phyloP scores from a whole-genome alignment of 2,113 vertebrate species.

The Mesocricetus auratus region DNA sequence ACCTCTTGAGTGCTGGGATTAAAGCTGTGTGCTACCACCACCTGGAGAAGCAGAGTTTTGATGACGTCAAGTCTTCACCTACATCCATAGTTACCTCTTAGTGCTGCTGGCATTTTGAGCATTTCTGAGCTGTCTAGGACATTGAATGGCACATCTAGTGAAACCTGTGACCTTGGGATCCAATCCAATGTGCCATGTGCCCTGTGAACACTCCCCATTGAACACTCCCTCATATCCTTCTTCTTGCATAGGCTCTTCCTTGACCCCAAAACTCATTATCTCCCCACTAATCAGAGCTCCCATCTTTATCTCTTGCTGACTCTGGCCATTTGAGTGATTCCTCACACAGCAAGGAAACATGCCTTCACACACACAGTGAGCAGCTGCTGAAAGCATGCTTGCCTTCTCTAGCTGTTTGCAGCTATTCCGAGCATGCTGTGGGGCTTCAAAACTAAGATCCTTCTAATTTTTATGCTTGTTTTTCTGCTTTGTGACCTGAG shows the following conservation, averaged over 20 bases:
- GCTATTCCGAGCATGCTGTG: background rate
- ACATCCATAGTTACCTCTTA: background rate
- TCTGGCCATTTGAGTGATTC: background rate
- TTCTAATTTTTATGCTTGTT: background rate
- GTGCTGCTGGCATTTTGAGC: background rate
- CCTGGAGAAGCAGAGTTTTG: background rate
- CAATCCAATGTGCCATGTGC: background rate
- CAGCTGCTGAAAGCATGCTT: background rate
- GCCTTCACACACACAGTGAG: background rate
- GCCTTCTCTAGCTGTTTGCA: background rate
- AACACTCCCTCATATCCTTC: background rate
- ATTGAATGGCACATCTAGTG: background rate
- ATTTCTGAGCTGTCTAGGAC: background rate
- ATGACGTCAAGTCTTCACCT: background rate
- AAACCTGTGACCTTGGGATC: accelerated
- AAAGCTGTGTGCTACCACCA: background rate
- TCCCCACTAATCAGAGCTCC: background rate
- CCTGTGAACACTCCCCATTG: background rate
- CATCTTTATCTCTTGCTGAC: background rate
- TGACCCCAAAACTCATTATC: background rate
- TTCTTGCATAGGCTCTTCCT: background rate
- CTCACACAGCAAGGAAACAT: background rate
- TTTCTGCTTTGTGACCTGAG: conserved; percentile 22
- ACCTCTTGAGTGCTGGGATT: background rate
- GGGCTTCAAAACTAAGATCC: conserved; percentile 1